phyloP scores from a whole-genome alignment of 1,140 invertebrate genomes.

The Globodera rostochiensis region DNA sequence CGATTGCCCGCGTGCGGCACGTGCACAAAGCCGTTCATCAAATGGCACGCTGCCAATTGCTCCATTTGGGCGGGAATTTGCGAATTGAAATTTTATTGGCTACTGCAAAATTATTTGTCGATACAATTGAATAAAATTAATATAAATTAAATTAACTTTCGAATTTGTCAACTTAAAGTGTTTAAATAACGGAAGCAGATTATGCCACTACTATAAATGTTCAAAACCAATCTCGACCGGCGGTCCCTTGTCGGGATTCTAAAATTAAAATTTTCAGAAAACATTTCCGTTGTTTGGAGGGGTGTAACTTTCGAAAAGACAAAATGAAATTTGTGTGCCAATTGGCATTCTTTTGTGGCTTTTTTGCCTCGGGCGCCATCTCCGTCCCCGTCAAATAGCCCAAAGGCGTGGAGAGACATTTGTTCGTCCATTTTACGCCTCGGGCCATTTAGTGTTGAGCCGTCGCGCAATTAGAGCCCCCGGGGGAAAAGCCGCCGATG shows the following conservation, averaged over 20 bases:
- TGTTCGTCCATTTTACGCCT: neutral
- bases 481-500: neutral
- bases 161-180: too few species aligned
- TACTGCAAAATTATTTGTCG: too few species aligned
- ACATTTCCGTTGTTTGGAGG: too few species aligned
- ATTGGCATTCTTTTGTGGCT: neutral
- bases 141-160: too few species aligned
- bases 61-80: slow-evolving; percentile 53
- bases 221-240: too few species aligned
- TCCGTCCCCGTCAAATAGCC: neutral
- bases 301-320: too few species aligned
- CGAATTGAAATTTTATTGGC: neutral
- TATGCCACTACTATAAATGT: too few species aligned
- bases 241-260: too few species aligned
- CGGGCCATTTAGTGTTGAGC: neutral
- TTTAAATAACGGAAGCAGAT: too few species aligned
- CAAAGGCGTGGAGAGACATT: too few species aligned
- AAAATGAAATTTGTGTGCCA: neutral
- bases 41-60: slow-evolving; percentile 54
- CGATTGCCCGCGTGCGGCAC: slow-evolving; percentile 39
- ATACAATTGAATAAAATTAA: too few species aligned
- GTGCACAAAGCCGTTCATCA: slow-evolving; percentile 55
- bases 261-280: too few species aligned
- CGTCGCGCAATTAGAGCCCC: neutral
- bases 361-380: neutral